These are phyloP conservation scores for Eristalis arbustorum DNA, from an alignment of 2,888 invertebrate species.

Conservation along the genomic window DNA sequence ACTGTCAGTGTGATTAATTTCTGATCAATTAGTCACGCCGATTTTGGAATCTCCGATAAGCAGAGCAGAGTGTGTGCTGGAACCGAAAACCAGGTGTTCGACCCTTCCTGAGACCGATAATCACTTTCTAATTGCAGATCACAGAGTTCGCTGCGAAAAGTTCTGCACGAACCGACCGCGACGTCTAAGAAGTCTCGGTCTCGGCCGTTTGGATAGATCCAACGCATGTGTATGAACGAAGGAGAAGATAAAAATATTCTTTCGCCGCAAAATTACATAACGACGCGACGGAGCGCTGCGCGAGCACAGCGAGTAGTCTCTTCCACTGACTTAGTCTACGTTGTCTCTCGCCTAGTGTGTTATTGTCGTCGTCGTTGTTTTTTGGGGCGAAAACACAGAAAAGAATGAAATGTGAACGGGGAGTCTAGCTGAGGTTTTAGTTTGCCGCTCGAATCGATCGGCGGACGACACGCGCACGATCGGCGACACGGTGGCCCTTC, in stretches of 20 bases:
- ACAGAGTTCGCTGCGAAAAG: constrained; percentile 14
- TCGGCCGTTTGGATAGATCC: not conserved
- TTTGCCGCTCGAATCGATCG: constrained; percentile 60
- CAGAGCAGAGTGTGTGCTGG: not conserved
- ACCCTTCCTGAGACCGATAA: not conserved
- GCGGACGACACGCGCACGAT: constrained; percentile 37
- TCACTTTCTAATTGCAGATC: constrained; percentile 32
- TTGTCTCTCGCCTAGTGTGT: not conserved
- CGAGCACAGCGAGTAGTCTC: not conserved
- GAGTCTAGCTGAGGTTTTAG: constrained; percentile 46
- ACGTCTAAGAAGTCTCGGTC: not conserved
- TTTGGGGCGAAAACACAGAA: not conserved
- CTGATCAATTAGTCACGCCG: constrained; percentile 26
- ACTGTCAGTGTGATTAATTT: constrained; percentile 1
- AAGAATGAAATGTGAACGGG: constrained; percentile 56
- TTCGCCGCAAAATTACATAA: constrained; percentile 64
- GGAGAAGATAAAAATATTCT: constrained; percentile 62
- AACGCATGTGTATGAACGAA: not conserved
- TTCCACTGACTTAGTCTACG: not conserved
- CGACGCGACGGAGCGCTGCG: no score
- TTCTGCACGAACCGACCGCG: not conserved
- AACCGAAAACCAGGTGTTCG: constrained; percentile 20
- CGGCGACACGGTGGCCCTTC: no score
- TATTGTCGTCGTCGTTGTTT: not conserved
- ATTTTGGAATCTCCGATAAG: constrained; percentile 16